Evolutionary conservation across 1,140 invertebrate genomes (phyloP).

Genomic region (Colletes gigas): DNA sequence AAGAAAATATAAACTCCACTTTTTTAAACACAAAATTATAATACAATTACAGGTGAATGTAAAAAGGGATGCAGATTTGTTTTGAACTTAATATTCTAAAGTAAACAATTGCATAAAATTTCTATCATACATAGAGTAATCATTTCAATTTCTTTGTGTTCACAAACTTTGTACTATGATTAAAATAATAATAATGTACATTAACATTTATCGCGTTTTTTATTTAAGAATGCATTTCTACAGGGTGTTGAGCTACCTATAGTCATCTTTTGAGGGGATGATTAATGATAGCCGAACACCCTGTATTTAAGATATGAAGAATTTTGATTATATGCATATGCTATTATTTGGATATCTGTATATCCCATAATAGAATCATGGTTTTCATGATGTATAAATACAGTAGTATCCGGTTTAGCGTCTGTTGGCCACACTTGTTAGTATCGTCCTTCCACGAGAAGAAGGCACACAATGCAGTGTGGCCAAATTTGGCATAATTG

Average conservation of each 20-base stretch:
- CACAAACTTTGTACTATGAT: constrained; percentile 38
- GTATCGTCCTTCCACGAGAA: too few relatives aligned
- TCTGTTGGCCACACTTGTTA: too few relatives aligned
- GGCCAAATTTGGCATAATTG: too few relatives aligned
- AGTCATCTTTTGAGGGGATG: too few relatives aligned
- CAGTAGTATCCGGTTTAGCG: too few relatives aligned
- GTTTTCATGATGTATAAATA: too few relatives aligned
- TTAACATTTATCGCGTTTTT: constrained; percentile 16
- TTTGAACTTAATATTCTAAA: constrained; percentile 12
- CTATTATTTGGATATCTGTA: not conserved
- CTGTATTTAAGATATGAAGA: not conserved
- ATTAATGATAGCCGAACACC: too few relatives aligned
- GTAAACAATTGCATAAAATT: constrained; percentile 8
- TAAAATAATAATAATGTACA: constrained; percentile 39
- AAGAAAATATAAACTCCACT: not conserved
- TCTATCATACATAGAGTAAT: constrained; percentile 24
- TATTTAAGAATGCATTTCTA: not conserved
- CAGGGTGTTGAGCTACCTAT: too few relatives aligned
- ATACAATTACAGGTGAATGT: constrained; percentile 2
- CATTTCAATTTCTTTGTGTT: constrained; percentile 22
- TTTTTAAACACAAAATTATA: constrained; percentile 21
- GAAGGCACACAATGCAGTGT: too few relatives aligned
- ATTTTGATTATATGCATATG: not conserved
- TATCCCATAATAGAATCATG: not conserved
- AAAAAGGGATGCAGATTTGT: constrained; percentile 23